A percentile compares a stretch with the other conserved stretches of the same genome.
Evolutionary conservation across 2,888 invertebrate genomes (phyloP).

Genomic region (Frankliniella intonsa): DNA sequence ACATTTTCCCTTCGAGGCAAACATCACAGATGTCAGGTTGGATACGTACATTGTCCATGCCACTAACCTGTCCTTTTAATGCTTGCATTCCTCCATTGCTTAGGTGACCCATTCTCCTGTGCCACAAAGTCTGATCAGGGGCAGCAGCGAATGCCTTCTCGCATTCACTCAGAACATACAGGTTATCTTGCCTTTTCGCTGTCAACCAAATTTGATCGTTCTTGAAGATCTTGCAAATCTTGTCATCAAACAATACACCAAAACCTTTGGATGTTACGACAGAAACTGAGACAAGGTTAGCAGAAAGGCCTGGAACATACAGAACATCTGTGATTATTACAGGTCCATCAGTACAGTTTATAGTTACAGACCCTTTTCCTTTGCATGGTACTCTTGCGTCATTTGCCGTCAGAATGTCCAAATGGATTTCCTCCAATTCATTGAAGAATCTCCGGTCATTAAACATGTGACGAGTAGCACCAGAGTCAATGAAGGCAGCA

Average conservation of each 20-base stretch:
- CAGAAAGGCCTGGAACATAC: conserved; percentile 30
- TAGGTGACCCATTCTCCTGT: background rate
- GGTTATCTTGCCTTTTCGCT: background rate
- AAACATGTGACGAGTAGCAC: conserved; percentile 38
- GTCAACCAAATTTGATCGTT: background rate
- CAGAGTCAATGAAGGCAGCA: conserved; percentile 35
- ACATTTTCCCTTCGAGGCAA: conserved; percentile 41
- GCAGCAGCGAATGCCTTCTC: background rate
- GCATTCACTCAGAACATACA: background rate
- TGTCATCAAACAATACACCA: conserved; percentile 14
- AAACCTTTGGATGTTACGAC: background rate
- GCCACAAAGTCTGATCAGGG: background rate
- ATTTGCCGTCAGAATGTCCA: background rate
- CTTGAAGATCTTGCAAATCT: background rate
- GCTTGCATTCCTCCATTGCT: background rate
- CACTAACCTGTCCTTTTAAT: background rate
- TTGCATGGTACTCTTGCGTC: background rate
- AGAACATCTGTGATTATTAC: conserved; percentile 25
- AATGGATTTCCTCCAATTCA: background rate
- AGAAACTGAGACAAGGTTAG: conserved; percentile 22
- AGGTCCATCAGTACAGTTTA: background rate
- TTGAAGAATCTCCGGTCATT: conserved; percentile 31
- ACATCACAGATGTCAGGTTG: conserved; percentile 35
- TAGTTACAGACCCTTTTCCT: conserved; percentile 3
- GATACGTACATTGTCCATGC: background rate